Base-by-base conservation (phyloP, 2,797 vertebrate genomes). In the Helostoma temminkii region DNA sequence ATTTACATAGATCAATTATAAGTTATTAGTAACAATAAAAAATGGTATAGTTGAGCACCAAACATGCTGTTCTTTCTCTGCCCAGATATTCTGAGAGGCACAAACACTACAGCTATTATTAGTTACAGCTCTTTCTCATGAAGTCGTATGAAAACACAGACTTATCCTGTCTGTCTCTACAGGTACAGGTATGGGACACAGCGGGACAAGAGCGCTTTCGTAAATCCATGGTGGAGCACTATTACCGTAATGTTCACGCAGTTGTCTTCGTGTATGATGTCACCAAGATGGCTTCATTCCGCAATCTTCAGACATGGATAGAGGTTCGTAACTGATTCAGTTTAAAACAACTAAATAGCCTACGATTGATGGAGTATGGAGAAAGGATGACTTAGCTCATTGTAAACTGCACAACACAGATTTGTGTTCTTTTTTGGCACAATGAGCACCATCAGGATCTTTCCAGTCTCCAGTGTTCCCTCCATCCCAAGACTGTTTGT, bases 171-270 rank as follows among this genome's bases (percentile, higher is more conserved):
- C 6, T 71, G 16, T 49, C 34, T 71, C 41, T 37, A 26, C 86
- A 98, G 97, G 96, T 98, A 55, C 97, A 98, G 71, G 96, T 98
- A 9, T 98, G 97, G 97, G 97, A 98, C 92, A 98, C 96, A 0
- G 97, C 97, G 0, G 97, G 96, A 6, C 97, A 98, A 90, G 97
- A 98, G 79, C 93, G 97, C 62, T 98, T 98, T 80, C 94, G 97
- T 12, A 96, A 97, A 89, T 97, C 96, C 87, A 97, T 98, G 97
- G 96, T 98, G 12, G 96, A 97, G 71, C 97, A 98, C 59, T 98
- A 98, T 87, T 99, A 98, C 89, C 96, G 96, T 68, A 99, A 99
- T 0, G 97, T 98, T 46, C 97, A 99, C 0, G 97, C 96, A 0
- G 96, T 98, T 3, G 96, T 99, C 75, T 99, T 99, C 11, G 97